phyloP scores from a whole-genome alignment of 2,888 invertebrate genomes.

The Halictus ligatus region DNA sequence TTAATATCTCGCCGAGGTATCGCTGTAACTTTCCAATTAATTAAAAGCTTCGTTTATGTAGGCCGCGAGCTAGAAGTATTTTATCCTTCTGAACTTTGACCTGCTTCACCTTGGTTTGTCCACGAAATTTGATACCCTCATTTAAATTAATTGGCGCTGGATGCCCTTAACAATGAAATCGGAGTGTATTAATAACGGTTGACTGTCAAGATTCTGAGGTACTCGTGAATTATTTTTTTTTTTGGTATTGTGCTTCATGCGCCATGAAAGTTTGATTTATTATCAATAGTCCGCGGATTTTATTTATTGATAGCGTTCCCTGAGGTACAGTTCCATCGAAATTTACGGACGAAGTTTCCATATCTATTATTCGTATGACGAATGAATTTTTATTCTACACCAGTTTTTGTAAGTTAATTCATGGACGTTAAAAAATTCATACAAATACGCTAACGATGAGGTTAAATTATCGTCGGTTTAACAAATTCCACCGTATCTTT shows the following conservation, averaged over 20 bases:
- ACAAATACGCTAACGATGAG: background rate
- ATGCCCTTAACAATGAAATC: background rate
- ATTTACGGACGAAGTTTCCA: background rate
- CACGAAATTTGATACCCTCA: slow-evolving; percentile 1
- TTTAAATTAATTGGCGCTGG: background rate
- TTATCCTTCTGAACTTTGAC: slow-evolving; percentile 9
- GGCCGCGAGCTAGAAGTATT: background rate
- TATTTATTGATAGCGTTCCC: background rate
- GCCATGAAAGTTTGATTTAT: background rate
- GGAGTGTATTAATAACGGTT: background rate
- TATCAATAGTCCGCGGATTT: background rate
- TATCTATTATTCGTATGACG: background rate
- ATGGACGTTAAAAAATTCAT: background rate
- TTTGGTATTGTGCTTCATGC: background rate
- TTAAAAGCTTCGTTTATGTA: slow-evolving; percentile 5
- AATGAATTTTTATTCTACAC: background rate
- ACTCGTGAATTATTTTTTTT: background rate
- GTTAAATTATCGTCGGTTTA: background rate
- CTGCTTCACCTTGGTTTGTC: background rate
- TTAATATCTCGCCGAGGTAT: background rate
- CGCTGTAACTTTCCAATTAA: background rate
- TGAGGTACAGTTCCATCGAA: background rate
- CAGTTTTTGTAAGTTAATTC: background rate
- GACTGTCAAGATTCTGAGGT: background rate
- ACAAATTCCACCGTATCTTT: background rate